Evolutionary conservation across 2,888 invertebrate species (phyloP).

Genomic region (Baronia brevicornis): DNA sequence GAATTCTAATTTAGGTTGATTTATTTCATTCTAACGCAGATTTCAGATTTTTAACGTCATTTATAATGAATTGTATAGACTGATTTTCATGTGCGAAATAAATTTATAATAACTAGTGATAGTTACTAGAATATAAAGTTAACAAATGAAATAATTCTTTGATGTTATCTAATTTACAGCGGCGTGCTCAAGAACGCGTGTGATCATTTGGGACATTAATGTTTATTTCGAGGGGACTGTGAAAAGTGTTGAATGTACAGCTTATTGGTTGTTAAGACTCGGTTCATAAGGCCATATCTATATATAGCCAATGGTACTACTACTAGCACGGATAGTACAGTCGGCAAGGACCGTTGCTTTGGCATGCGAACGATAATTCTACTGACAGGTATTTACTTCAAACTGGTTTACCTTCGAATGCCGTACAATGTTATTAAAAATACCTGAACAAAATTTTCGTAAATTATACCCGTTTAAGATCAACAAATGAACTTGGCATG

Average conservation of each 20-base stretch:
- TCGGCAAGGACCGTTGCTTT: constrained; percentile 19
- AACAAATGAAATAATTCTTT: too few species aligned
- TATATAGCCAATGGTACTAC: constrained; percentile 7
- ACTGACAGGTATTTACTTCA: constrained; percentile 31
- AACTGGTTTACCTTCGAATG: constrained; percentile 46
- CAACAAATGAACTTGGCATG: not conserved
- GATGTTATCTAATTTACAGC: too few species aligned
- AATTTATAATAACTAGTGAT: too few species aligned
- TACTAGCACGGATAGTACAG: constrained; percentile 13
- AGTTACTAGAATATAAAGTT: too few species aligned
- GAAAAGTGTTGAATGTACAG: too few species aligned
- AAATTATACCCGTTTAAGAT: not conserved
- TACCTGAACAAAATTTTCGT: constrained; percentile 18
- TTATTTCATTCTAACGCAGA: too few species aligned
- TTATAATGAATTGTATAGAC: too few species aligned
- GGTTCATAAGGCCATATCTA: constrained; percentile 9
- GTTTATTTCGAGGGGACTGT: not conserved
- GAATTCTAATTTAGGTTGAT: not conserved
- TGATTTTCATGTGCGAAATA: too few species aligned
- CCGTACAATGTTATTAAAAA: constrained; percentile 23
- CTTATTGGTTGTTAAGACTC: too few species aligned
- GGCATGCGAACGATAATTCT: constrained; percentile 24
- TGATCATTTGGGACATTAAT: too few species aligned
- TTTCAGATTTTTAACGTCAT: too few species aligned
- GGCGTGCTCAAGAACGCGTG: too few species aligned